Conservation (phyloP, 92 coral and sea anemone species). For the Palythoa heliodiscus region DNA sequence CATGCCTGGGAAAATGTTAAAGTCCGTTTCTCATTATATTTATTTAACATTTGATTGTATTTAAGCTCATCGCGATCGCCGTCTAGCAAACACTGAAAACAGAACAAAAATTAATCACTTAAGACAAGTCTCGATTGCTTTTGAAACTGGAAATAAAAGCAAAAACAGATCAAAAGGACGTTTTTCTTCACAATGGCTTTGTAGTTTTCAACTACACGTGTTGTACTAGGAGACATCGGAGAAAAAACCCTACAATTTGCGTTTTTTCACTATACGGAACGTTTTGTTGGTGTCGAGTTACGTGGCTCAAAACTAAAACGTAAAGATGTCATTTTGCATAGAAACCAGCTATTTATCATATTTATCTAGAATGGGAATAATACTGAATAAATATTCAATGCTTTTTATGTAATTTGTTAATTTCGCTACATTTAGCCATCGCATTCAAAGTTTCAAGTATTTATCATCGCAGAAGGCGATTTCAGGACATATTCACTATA, state of each 20-base stretch:
- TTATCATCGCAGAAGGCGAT: neutral
- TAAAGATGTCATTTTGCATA: neutral
- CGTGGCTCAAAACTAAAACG: neutral
- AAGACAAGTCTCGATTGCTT: constrained; percentile 3
- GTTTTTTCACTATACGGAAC: neutral
- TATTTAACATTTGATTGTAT: neutral
- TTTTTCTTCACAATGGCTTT: constrained; percentile 62
- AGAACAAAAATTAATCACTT: constrained; percentile 24
- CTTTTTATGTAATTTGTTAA: neutral
- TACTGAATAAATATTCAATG: constrained; percentile 2
- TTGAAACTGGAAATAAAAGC: constrained; percentile 14
- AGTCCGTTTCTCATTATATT: neutral
- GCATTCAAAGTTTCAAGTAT: neutral
- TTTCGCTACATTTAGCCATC: neutral
- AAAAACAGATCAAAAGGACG: constrained; percentile 11
- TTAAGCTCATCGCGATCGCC: neutral
- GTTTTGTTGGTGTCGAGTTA: constrained; percentile 10
- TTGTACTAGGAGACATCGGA: constrained; percentile 75
- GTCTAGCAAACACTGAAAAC: neutral
- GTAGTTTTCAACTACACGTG: constrained; percentile 80
- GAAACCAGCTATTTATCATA: constrained; percentile 4
- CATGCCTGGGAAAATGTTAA: neutral
- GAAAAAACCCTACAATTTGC: neutral
- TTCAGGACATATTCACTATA: neutral
- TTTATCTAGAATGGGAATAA: constrained; percentile 11